phyloP scores from a whole-genome alignment of 2,797 vertebrate genomes.

The Neosilurus hyrtlii region DNA sequence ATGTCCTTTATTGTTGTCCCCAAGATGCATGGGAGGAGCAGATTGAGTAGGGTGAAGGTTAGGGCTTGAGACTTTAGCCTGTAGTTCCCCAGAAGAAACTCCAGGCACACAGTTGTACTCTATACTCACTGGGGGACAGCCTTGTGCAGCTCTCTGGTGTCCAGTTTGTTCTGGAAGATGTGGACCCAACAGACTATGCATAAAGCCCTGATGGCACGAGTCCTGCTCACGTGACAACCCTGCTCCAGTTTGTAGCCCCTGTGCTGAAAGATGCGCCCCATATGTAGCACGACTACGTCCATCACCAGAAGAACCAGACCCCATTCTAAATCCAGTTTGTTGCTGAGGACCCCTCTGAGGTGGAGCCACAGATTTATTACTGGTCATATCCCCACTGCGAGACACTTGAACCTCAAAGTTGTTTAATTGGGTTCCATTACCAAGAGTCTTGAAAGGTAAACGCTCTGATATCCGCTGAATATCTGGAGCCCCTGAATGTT shows the following conservation, averaged over 20 bases:
- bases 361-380: slow-evolving; percentile 80
- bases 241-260: slow-evolving; percentile 81
- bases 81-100: slow-evolving; percentile 85
- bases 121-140: slow-evolving; percentile 83
- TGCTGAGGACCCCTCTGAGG: slow-evolving; percentile 84
- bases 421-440: slow-evolving; percentile 73
- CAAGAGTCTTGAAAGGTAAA: slow-evolving; percentile 85
- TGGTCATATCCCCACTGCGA: slow-evolving; percentile 84
- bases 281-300: slow-evolving; percentile 85
- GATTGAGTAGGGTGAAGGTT: slow-evolving; percentile 85
- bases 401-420: slow-evolving; percentile 89
- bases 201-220: slow-evolving; percentile 93
- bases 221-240: slow-evolving; percentile 83
- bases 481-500: slow-evolving; percentile 80
- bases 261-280: slow-evolving; percentile 79
- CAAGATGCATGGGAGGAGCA: slow-evolving; percentile 84
- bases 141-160: slow-evolving; percentile 86
- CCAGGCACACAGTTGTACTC: slow-evolving; percentile 89
- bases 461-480: slow-evolving; percentile 87
- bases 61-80: slow-evolving; percentile 89
- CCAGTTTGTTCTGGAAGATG: slow-evolving; percentile 87
- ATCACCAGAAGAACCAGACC: slow-evolving; percentile 78
- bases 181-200: slow-evolving; percentile 92
- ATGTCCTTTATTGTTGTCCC: slow-evolving; percentile 88
- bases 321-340: slow-evolving; percentile 85